Base-by-base conservation (phyloP, 2,797 vertebrate genomes). In the Rhinoraja longicauda region DNA sequence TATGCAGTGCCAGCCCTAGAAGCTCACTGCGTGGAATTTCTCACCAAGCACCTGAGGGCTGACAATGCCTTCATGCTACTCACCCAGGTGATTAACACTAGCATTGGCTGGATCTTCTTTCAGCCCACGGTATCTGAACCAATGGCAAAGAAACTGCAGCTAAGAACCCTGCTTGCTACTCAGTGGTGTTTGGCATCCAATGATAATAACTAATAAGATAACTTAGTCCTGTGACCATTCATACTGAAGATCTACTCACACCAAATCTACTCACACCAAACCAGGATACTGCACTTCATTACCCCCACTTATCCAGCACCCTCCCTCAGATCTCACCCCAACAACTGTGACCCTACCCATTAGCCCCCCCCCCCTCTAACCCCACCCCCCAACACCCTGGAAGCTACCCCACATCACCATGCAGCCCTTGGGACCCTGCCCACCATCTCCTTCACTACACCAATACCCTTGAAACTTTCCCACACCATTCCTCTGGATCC, bases 61-160 rank as follows among this genome's bases (percentile, higher is more conserved):
- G 97, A 97, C 94, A 97, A 97, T 93, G 97, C 97, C 93, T 97
- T 97, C 94, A 96, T 97, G 97, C 94, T 97, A 57, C 97, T 97
- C 93, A 97, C 97, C 78, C 97, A 97, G 96, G 97, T 97, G 94
- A 95, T 93, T 92, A 17, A 53, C 53, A 26, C 17, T 7, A 4
- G 2, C 1, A 5, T 4, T 39, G 81, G 53, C 81, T 15, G 53
- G 45, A 29, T 57, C 6, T 26, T 57, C 45, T 24, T 57, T 45
- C 57, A 39, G 32, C 10, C 32, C 32, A 78, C 9, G 26, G 53
- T 12, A 13, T 5, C 45, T 24, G 4, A 12, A 32, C 10, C 45
- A 57, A 29, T 39, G 6, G 45, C 24, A 45, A 57, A 53, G 39
- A 4, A 57, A 57, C 57, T 7, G 29, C 21, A 82, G 45, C 79